phyloP scores from a whole-genome alignment of 2,888 invertebrate genomes.

The Drosophila prolongata region DNA sequence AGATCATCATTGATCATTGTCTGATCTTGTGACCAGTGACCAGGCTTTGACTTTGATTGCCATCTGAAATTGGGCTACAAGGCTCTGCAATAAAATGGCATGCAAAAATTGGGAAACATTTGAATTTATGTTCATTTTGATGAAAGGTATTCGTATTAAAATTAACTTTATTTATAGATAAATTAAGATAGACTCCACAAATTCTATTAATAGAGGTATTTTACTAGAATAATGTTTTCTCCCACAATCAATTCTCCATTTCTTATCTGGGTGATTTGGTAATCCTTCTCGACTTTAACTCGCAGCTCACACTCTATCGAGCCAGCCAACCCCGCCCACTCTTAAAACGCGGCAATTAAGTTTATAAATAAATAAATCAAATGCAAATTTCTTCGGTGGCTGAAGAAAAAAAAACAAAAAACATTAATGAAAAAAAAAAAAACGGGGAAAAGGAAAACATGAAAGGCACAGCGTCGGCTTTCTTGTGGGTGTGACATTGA shows the following conservation, averaged over 20 bases:
- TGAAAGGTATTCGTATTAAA: no score
- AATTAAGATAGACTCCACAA: no score
- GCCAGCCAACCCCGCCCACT: conserved; percentile 3
- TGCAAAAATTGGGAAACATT: neutral
- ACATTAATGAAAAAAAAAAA: conserved; percentile 6
- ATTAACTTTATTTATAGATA: no score
- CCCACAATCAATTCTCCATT: neutral
- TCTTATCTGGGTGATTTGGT: neutral
- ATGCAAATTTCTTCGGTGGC: conserved; percentile 26
- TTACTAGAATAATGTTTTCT: no score
- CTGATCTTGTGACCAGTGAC: conserved; percentile 31
- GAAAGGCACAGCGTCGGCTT: conserved; percentile 40
- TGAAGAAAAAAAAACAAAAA: conserved; percentile 9
- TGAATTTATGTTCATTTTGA: no score
- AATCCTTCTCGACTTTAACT: conserved; percentile 1
- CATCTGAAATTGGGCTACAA: conserved; percentile 9
- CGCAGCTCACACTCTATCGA: conserved; percentile 10
- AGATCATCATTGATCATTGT: conserved; percentile 45
- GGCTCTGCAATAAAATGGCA: neutral
- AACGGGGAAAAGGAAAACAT: conserved; percentile 19
- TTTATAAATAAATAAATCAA: conserved; percentile 77
- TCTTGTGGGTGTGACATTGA: conserved; percentile 73
- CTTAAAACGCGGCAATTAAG: conserved; percentile 54
- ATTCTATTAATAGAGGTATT: no score
- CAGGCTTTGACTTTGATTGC: conserved; percentile 33